Percentiles rank a stretch among this genome's conserved stretches.
Conservation (phyloP, 2,113 vertebrate genomes). For the Anseranas semipalmata region DNA sequence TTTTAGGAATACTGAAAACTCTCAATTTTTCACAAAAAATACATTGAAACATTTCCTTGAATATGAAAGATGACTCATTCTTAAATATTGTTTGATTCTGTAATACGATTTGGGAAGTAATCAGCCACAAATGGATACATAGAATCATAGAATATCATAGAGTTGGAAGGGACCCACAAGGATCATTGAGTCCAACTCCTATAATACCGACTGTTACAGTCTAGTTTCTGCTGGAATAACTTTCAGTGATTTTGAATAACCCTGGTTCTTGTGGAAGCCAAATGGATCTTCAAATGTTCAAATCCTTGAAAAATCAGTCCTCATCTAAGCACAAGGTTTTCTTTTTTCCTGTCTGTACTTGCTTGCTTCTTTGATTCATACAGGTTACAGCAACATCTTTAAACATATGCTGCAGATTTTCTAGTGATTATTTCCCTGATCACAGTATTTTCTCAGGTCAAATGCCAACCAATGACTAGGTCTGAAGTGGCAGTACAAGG, state of each 20-base stretch:
- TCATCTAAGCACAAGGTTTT: neutral
- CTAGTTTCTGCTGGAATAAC: constrained; percentile 7
- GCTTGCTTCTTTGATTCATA: neutral
- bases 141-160: no score
- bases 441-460: neutral
- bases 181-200: no score
- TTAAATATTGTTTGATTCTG: constrained; percentile 11
- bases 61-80: neutral
- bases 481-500: neutral
- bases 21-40: neutral
- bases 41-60: neutral
- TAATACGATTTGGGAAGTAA: constrained; percentile 1
- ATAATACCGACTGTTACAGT: neutral
- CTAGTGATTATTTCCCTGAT: neutral
- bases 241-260: neutral
- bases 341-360: neutral
- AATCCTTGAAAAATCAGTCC: neutral
- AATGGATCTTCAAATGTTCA: neutral
- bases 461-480: neutral
- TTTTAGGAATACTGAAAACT: neutral
- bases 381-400: neutral
- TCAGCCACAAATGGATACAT: neutral
- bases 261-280: neutral
- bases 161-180: no score
- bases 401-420: neutral